Conservation (phyloP, 2,888 invertebrate genomes). For the Stenoptilia bipunctidactyla region DNA sequence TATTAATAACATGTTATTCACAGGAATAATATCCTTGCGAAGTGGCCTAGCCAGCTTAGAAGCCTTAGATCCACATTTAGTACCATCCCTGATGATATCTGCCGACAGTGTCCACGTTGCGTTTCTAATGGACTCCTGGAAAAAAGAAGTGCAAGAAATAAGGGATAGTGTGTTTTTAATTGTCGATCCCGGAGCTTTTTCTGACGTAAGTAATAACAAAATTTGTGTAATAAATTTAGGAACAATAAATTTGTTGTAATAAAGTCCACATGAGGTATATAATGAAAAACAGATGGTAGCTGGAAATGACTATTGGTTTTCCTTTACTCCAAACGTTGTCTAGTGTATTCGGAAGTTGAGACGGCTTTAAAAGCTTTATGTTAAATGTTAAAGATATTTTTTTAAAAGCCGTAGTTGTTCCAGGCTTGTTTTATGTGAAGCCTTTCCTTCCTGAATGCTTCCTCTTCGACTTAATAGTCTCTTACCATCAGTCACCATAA, state of each 20-base stretch:
- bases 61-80: slow-evolving; percentile 75
- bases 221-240: neutral
- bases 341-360: too few relatives aligned
- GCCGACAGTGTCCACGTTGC: slow-evolving; percentile 60
- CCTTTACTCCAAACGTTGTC: too few relatives aligned
- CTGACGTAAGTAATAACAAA: slow-evolving; percentile 66
- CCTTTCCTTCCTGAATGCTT: too few relatives aligned
- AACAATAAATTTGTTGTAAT: neutral
- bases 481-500: too few relatives aligned
- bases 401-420: too few relatives aligned
- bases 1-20: slow-evolving; percentile 15
- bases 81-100: slow-evolving; percentile 71
- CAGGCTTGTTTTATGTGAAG: too few relatives aligned
- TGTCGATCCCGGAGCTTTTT: slow-evolving; percentile 78
- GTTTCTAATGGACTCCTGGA: slow-evolving; percentile 72
- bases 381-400: too few relatives aligned
- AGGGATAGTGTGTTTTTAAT: slow-evolving; percentile 73
- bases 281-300: too few relatives aligned
- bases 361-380: too few relatives aligned
- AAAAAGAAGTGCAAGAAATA: slow-evolving; percentile 68
- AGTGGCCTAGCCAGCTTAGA: slow-evolving; percentile 77
- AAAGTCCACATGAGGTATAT: too few relatives aligned
- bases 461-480: too few relatives aligned
- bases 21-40: slow-evolving; percentile 73
- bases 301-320: too few relatives aligned